These are phyloP conservation scores for Neotoma lepida DNA, from an alignment of 2,113 vertebrate genomes.

Conservation along the genomic window DNA sequence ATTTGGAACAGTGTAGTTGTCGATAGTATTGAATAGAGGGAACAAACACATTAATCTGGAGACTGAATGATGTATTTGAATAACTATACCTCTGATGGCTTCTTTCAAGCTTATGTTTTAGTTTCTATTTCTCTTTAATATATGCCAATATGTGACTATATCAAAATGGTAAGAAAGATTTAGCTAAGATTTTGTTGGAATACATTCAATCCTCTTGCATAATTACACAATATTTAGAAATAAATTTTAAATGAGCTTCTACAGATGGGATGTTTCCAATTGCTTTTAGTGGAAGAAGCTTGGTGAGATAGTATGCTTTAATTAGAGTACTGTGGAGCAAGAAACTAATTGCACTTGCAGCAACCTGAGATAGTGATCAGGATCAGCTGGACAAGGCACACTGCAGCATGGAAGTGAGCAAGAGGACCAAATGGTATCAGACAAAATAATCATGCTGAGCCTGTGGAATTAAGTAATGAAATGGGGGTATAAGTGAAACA, in stretches of 20 bases:
- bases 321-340: slow-evolving; percentile 47
- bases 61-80: neutral
- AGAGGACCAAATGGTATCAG: neutral
- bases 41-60: neutral
- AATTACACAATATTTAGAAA: slow-evolving; percentile 19
- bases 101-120: neutral
- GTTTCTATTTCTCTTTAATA: neutral
- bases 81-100: neutral
- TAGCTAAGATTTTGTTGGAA: slow-evolving; percentile 52
- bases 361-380: neutral
- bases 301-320: neutral
- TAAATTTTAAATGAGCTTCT: slow-evolving; percentile 19
- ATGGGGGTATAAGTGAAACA: neutral
- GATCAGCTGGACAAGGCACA: slow-evolving; percentile 22
- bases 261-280: neutral
- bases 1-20: neutral
- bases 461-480: neutral
- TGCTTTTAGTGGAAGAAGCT: slow-evolving; percentile 17
- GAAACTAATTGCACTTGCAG: neutral
- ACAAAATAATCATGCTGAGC: neutral
- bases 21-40: neutral
- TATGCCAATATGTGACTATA: neutral
- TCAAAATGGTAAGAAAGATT: neutral
- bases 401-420: neutral
- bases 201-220: neutral